Percentiles rank a stretch among this genome's conserved stretches.
Conservation (phyloP, 2,888 invertebrate genomes). For the Leucophenga montana region DNA sequence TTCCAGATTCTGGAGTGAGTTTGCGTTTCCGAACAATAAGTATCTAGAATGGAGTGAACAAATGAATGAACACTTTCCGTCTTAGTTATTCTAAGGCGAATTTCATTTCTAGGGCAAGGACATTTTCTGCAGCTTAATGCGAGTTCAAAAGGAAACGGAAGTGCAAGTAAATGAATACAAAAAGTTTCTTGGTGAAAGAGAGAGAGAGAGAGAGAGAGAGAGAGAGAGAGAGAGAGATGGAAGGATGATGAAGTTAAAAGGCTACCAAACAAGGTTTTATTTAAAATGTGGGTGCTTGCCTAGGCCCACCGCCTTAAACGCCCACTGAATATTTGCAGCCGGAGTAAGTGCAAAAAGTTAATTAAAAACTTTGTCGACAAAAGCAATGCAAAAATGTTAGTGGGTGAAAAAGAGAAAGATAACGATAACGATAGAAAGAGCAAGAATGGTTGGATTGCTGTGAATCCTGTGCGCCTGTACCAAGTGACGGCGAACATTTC, state of each 20-base stretch:
- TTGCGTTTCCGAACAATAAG: background rate
- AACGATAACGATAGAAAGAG: background rate
- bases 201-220: conserved; percentile 28
- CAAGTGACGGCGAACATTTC: conserved; percentile 57
- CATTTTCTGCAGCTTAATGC: conserved; percentile 43
- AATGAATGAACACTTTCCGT: conserved; percentile 32
- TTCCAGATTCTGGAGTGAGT: no score
- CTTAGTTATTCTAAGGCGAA: conserved; percentile 49
- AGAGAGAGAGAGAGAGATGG: conserved; percentile 29
- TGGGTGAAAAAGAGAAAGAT: background rate
- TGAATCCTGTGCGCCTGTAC: conserved; percentile 57
- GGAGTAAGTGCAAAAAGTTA: conserved; percentile 52
- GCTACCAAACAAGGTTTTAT: conserved; percentile 6
- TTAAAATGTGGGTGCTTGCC: conserved; percentile 6
- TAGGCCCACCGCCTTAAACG: background rate
- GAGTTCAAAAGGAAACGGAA: background rate
- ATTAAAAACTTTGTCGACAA: conserved; percentile 54
- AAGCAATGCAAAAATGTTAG: background rate
- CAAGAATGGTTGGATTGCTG: conserved; percentile 6
- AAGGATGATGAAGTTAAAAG: background rate
- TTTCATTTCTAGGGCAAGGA: conserved; percentile 52
- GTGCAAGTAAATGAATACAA: conserved; percentile 31
- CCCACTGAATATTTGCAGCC: background rate
- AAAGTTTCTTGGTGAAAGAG: conserved; percentile 49
- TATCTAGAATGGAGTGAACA: background rate